phyloP scores from a whole-genome alignment of 2,888 invertebrate species.

The Alcis repandata region DNA sequence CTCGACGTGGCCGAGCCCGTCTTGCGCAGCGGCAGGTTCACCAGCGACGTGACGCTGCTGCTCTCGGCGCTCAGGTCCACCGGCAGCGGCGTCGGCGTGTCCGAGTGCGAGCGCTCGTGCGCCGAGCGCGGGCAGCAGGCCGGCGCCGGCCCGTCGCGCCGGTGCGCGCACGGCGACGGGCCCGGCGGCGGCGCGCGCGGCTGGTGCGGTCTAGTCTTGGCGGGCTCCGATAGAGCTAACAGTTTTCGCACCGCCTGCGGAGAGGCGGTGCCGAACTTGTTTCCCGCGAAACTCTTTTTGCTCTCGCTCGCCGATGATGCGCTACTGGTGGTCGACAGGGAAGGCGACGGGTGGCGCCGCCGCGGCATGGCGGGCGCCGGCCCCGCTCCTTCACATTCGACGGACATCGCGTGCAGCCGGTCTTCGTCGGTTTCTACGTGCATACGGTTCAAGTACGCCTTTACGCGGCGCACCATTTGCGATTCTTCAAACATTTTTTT shows the following conservation, averaged over 20 bases:
- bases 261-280: slow-evolving; percentile 95
- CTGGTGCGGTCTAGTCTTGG: slow-evolving; percentile 95
- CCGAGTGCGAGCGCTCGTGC: slow-evolving; percentile 96
- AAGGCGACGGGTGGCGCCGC: slow-evolving; percentile 96
- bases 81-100: slow-evolving; percentile 93
- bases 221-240: slow-evolving; percentile 95
- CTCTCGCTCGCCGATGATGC: slow-evolving; percentile 95
- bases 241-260: slow-evolving; percentile 99
- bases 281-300: slow-evolving; percentile 86
- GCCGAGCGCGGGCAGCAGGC: slow-evolving; percentile 87
- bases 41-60: slow-evolving; percentile 97
- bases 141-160: slow-evolving; percentile 86
- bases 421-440: slow-evolving; percentile 97
- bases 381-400: slow-evolving; percentile 94
- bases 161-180: slow-evolving; percentile 89
- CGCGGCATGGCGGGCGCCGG: slow-evolving; percentile 88
- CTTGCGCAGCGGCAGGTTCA: slow-evolving; percentile 95
- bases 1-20: slow-evolving; percentile 97
- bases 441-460: slow-evolving; percentile 97
- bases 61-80: slow-evolving; percentile 97
- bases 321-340: slow-evolving; percentile 96
- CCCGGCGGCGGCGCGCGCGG: slow-evolving; percentile 90
- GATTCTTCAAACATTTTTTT: slow-evolving; percentile 99
- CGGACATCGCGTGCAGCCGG: slow-evolving; percentile 94
- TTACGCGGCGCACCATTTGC: slow-evolving; percentile 98